phyloP scores from a whole-genome alignment of 2,113 vertebrate species.

The Carassius gibelio region DNA sequence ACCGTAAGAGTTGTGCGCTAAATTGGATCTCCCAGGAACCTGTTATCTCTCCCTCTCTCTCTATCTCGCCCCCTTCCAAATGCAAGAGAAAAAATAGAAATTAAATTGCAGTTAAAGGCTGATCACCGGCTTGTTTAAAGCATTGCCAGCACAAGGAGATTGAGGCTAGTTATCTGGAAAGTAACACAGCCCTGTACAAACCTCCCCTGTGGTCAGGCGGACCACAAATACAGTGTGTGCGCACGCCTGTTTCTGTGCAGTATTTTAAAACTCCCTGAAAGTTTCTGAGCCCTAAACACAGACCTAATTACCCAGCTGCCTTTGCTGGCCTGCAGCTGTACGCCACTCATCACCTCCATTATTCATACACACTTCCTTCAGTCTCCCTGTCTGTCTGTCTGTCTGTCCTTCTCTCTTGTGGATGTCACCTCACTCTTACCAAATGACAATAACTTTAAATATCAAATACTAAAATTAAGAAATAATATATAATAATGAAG shows the following conservation, averaged over 20 bases:
- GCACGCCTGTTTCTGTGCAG: slow-evolving; percentile 32
- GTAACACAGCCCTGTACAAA: slow-evolving; percentile 79
- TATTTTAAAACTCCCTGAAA: slow-evolving; percentile 27
- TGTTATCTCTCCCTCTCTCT: slow-evolving; percentile 26
- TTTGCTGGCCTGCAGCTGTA: slow-evolving; percentile 71
- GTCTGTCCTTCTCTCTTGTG: background rate
- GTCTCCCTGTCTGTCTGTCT: slow-evolving; percentile 14
- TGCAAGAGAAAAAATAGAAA: slow-evolving; percentile 46
- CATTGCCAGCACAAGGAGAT: slow-evolving; percentile 77
- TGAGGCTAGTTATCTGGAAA: slow-evolving; percentile 78
- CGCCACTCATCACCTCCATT: slow-evolving; percentile 72
- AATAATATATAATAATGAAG: no score
- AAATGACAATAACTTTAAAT: background rate
- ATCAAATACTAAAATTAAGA: no score
- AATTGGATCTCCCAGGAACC: slow-evolving; percentile 26
- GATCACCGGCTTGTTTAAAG: slow-evolving; percentile 79
- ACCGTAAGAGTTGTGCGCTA: slow-evolving; percentile 69
- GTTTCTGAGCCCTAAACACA: background rate
- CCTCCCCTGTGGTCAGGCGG: slow-evolving; percentile 71
- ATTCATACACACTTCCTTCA: slow-evolving; percentile 70
- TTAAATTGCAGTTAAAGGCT: slow-evolving; percentile 82
- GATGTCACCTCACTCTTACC: background rate
- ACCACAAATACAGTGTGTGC: slow-evolving; percentile 42
- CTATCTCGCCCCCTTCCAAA: background rate
- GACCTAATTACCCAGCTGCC: slow-evolving; percentile 69